Conservation (phyloP, 2,797 vertebrate species). For the Melopsittacus undulatus region DNA sequence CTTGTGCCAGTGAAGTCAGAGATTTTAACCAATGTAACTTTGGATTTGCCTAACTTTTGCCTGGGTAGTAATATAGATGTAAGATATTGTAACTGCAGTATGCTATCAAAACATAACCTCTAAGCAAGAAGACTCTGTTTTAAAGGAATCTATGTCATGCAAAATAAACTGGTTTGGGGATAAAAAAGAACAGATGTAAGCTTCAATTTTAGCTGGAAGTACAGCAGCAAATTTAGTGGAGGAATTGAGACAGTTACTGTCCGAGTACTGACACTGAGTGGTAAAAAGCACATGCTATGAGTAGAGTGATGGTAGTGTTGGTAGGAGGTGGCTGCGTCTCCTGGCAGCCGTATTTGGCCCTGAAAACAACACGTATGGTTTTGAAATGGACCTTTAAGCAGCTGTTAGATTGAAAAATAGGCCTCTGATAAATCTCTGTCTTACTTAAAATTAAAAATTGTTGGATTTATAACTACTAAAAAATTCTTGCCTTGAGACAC, state of each 20-base stretch:
- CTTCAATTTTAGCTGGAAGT: background rate
- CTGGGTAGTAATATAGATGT: background rate
- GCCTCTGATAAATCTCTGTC: background rate
- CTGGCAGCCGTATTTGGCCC: background rate
- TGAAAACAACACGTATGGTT: accelerated
- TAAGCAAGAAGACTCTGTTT: background rate
- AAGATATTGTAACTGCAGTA: background rate
- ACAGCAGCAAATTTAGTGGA: background rate
- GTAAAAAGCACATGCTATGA: background rate
- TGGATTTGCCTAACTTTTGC: background rate
- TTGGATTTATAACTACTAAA: background rate
- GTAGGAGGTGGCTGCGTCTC: background rate
- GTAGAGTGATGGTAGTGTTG: background rate
- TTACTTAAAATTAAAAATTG: background rate
- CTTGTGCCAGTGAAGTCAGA: background rate
- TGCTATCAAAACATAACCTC: background rate
- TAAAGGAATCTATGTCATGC: background rate
- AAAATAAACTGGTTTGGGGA: background rate
- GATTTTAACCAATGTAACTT: background rate
- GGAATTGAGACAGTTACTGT: background rate
- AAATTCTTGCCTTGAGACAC: background rate
- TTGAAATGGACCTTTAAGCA: background rate
- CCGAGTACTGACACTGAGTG: background rate
- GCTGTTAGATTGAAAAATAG: background rate
- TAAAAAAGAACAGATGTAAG: background rate